Conservation (phyloP, 1,140 invertebrate species). For the Lordiphosa collinella region DNA sequence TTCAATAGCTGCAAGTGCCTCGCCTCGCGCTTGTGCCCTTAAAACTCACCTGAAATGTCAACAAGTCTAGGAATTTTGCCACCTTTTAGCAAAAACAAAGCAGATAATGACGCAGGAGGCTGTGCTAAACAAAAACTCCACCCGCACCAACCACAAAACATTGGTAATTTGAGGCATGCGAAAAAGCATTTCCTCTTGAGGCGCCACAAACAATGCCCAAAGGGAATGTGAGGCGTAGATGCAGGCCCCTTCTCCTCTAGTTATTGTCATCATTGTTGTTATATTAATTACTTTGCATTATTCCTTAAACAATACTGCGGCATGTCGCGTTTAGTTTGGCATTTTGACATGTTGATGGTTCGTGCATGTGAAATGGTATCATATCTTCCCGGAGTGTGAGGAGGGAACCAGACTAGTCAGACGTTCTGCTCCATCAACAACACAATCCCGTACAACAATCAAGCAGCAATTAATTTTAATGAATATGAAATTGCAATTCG, state of each 20-base stretch:
- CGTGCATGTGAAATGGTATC: conserved; percentile 18
- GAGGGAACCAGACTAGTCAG: not conserved
- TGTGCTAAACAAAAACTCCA: conserved; percentile 17
- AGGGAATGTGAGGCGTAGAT: conserved; percentile 4
- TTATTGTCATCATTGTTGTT: conserved; percentile 16
- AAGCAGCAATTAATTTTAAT: conserved; percentile 64
- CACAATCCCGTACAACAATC: conserved; percentile 14
- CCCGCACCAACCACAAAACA: conserved; percentile 7
- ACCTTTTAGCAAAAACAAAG: too few relatives aligned
- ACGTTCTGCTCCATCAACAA: conserved; percentile 10
- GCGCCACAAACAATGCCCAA: conserved; percentile 33
- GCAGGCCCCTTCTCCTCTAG: not conserved
- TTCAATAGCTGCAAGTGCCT: too few relatives aligned
- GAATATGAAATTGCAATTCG: conserved; percentile 47
- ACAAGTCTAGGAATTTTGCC: too few relatives aligned
- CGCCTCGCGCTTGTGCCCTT: too few relatives aligned
- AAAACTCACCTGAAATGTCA: too few relatives aligned
- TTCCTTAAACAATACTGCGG: conserved; percentile 56
- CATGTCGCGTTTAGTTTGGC: conserved; percentile 24
- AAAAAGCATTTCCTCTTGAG: conserved; percentile 40
- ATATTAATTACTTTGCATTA: conserved; percentile 73
- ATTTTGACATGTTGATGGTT: conserved; percentile 29
- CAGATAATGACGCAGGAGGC: too few relatives aligned
- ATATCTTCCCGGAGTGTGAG: conserved; percentile 29
- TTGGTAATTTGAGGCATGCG: conserved; percentile 33